Base-by-base conservation (phyloP, 2,113 vertebrate genomes). In the Syngnathoides biaculeatus region DNA sequence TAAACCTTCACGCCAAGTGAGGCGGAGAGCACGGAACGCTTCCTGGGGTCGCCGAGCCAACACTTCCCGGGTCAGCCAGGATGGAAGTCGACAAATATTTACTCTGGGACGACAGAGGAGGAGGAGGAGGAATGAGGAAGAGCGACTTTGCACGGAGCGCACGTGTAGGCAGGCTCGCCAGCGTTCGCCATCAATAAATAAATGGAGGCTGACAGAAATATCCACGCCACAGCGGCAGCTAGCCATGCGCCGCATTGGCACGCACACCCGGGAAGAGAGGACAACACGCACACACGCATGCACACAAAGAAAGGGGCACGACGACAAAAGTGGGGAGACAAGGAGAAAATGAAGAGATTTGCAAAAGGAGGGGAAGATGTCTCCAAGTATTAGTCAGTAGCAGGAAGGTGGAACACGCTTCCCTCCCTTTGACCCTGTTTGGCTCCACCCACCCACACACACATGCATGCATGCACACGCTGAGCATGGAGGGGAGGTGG, bases 151-250 rank as follows among this genome's bases (percentile, higher is more conserved):
- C 55, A 15, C 14, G 14, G 70, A 75, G 79, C 73, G 67, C 40
- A 47, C 84, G 73, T 85, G 86, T 74, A 80, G 75, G 84, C 84
- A 83, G 85, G 79, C 84, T 81, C 82, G 81, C 79, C 84, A 88
- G 82, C 86, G 70, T 77, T 62, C 67, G 63, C 74, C 86, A 90
- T 90, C 79, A 90, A 90, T 90, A 90, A 90, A 85, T 90, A 90
- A 90, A 89, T 52, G 86, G 71, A 84, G 78, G 71, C 84, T 86
- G 85, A 89, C 88, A 90, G 86, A 90, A 89, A 88, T 89, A 89
- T 86, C 87, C 82, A 84, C 82, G 47, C 79, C 79, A 80, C 52
- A 42, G 80, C 74, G 77, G 79, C 75, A 79, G 74, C 79, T 72
- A 67, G 64, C 71, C 69, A 57, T 82, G 79, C 82, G 78, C 64